Conservation (phyloP, 2,888 invertebrate species). For the Formica aserva region DNA sequence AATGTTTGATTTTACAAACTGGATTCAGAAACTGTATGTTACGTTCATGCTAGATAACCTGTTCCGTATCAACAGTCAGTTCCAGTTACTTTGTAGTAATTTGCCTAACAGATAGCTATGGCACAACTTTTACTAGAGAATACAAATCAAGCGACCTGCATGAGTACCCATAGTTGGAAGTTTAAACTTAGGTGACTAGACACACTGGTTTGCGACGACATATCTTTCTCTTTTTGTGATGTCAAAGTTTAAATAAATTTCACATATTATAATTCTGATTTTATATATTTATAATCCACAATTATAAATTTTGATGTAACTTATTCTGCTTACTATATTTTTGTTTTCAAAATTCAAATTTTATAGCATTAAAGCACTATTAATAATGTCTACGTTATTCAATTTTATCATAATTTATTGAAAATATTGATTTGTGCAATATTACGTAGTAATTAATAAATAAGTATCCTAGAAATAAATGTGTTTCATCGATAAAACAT, state of each 20-base stretch:
- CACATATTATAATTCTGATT: not conserved
- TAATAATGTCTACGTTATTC: not conserved
- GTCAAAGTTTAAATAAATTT: not conserved
- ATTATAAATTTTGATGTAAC: conserved; percentile 7
- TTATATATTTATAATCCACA: not conserved
- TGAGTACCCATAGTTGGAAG: conserved; percentile 27
- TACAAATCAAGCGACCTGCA: conserved; percentile 47
- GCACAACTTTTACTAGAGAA: conserved; percentile 51
- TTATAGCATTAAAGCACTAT: not conserved
- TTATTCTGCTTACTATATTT: not conserved
- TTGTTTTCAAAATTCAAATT: not conserved
- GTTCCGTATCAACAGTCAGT: conserved; percentile 50
- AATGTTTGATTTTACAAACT: conserved; percentile 44
- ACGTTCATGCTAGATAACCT: conserved; percentile 43
- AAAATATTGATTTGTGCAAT: not conserved
- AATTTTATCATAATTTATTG: conserved; percentile 4
- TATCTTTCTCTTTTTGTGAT: not conserved
- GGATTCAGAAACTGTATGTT: conserved; percentile 38
- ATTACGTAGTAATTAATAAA: not conserved
- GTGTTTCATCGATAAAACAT: not conserved
- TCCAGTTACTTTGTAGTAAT: conserved; percentile 49
- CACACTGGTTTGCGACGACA: not conserved
- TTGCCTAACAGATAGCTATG: conserved; percentile 52
- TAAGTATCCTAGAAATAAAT: not conserved
- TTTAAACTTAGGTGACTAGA: conserved; percentile 21